Conservation (phyloP, 2,888 invertebrate species). For the Platerodrilus igneus region DNA sequence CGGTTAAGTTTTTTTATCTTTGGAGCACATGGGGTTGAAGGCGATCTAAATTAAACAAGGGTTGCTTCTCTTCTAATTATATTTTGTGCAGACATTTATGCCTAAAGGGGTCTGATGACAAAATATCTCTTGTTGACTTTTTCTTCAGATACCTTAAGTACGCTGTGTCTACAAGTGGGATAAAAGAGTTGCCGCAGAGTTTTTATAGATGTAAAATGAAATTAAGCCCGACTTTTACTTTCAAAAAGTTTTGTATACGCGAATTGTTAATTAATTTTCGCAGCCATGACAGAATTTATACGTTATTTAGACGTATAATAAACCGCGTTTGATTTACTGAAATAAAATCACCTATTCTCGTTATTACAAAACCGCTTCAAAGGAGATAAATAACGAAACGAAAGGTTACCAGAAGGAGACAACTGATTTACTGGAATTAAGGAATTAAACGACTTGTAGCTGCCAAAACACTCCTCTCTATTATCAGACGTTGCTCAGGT, state of each 20-base stretch:
- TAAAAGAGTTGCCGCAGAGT: constrained; percentile 6
- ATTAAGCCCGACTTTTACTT: constrained; percentile 19
- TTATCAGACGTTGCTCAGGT: constrained; percentile 23
- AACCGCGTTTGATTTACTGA: constrained; percentile 24
- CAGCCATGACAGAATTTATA: neutral
- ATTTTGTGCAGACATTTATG: constrained; percentile 38
- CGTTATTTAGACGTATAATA: constrained; percentile 14
- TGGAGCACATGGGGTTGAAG: constrained; percentile 33
- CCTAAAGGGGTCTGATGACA: constrained; percentile 37
- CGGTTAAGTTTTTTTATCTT: constrained; percentile 37
- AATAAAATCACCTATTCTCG: constrained; percentile 22
- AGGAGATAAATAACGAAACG: constrained; percentile 23
- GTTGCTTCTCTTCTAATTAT: constrained; percentile 37
- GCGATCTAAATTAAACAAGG: constrained; percentile 35
- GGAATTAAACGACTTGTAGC: constrained; percentile 24
- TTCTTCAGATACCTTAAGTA: constrained; percentile 17
- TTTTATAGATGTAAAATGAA: constrained; percentile 24
- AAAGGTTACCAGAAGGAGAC: constrained; percentile 22
- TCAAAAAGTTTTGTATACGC: constrained; percentile 15
- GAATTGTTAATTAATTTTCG: constrained; percentile 7
- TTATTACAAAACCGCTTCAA: constrained; percentile 21
- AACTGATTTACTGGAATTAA: constrained; percentile 23
- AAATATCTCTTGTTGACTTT: constrained; percentile 34
- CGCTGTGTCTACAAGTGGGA: constrained; percentile 7
- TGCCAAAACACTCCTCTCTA: constrained; percentile 25